Evolutionary conservation across 53 echinoderm and acorn worm genomes (phyloP), one percentile per base, ranked within the genome.

Genomic region (Apostichopus leukothele): DNA sequence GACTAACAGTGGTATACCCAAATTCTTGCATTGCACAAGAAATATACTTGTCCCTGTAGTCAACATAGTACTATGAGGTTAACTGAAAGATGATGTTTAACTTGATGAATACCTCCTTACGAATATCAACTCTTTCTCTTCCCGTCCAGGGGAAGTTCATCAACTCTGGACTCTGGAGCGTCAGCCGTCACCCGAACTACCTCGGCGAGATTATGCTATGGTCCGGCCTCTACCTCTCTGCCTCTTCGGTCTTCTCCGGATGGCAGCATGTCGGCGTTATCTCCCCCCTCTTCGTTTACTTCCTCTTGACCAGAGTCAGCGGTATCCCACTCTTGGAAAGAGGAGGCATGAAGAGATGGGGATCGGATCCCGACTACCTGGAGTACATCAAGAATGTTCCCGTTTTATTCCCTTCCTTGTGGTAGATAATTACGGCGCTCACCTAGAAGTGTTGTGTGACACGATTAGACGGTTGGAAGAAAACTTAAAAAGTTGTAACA

Each of bases 131-230:
- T 13, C 16, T 4, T 63, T 63, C 6, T 63, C 63, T 63, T 63
- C 4, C 63, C 63, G 2, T 39, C 16, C 88, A 96, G 96, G 95
- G 96, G 61, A 93, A 92, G 78, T 96, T 96, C 90, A 97, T 97
- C 88, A 90, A 51, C 75, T 91, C 91, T 4, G 98, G 98, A 53
- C 89, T 97, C 3, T 97, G 98, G 98, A 93, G 98, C 87, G 76
- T 97, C 74, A 95, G 95, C 74, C 95, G 98, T 22, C 98, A 97
- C 68, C 98, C 98, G 13, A 97, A 97, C 93, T 97, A 97, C 91
- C 88, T 95, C 5, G 98, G 98, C 23, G 98, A 97, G 89, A 97
- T 97, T 52, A 83, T 97, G 52, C 88, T 96, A 27, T 97, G 98
- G 98, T 60, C 89, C 12, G 98, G 98, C 22, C 92, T 97, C 86